These are phyloP conservation scores for Pachypeltis micranthus DNA, from an alignment of 1,140 invertebrate species.

Conservation along the genomic window DNA sequence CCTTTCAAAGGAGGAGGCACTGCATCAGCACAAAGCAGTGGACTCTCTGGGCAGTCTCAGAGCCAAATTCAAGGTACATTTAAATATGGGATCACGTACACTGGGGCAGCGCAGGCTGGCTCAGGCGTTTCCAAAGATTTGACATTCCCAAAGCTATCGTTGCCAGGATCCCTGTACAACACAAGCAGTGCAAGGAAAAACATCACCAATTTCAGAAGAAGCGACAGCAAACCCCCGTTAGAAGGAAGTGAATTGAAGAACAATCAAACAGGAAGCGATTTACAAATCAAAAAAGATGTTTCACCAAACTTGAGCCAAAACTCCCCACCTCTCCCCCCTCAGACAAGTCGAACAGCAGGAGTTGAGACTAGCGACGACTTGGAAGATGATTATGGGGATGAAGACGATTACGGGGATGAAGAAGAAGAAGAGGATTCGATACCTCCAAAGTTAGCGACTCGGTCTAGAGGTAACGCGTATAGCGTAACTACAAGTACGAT, in stretches of 20 bases:
- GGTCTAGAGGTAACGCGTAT: slow-evolving; percentile 4
- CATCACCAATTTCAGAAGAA: not conserved
- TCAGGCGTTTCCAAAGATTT: slow-evolving; percentile 42
- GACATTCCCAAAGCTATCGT: slow-evolving; percentile 17
- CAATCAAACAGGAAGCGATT: not conserved
- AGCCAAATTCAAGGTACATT: slow-evolving; percentile 65
- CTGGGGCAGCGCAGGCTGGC: slow-evolving; percentile 66
- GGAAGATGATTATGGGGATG: slow-evolving; percentile 37
- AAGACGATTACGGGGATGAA: slow-evolving; percentile 39
- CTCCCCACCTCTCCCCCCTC: not conserved
- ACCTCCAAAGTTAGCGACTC: slow-evolving; percentile 8
- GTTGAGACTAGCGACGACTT: slow-evolving; percentile 25
- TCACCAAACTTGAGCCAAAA: not conserved
- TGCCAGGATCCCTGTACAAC: slow-evolving; percentile 12
- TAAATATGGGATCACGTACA: slow-evolving; percentile 64
- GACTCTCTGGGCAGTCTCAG: slow-evolving; percentile 59
- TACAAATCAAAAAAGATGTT: slow-evolving; percentile 1
- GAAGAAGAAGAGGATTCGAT: slow-evolving; percentile 41
- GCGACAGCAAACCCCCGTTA: not conserved
- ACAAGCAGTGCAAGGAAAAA: not conserved
- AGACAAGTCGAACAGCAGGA: slow-evolving; percentile 11
- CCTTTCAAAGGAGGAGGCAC: slow-evolving; percentile 60
- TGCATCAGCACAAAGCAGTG: slow-evolving; percentile 61
- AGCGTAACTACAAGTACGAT: slow-evolving; percentile 3
- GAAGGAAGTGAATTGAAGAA: not conserved